Evolutionary conservation across 2,888 invertebrate genomes (phyloP).

Genomic region (Lucinisca nassula): DNA sequence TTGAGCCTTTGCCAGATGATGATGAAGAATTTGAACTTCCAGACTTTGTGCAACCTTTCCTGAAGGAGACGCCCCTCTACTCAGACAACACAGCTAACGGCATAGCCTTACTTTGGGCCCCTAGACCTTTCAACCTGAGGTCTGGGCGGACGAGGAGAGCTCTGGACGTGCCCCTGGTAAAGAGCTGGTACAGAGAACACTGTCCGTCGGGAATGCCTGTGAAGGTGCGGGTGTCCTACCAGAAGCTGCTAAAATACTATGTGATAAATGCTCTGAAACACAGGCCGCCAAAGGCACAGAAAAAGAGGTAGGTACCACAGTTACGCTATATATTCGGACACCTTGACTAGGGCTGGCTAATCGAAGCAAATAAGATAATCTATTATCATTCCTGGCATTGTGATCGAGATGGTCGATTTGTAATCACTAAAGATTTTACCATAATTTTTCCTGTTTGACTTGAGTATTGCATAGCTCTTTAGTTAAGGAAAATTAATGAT

Average conservation of each 20-base stretch:
- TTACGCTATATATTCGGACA: no score
- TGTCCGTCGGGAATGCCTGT: slow-evolving; percentile 92
- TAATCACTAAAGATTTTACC: no score
- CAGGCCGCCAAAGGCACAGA: slow-evolving; percentile 99
- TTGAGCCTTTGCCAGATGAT: slow-evolving; percentile 95
- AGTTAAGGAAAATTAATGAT: no score
- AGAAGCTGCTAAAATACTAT: slow-evolving; percentile 99
- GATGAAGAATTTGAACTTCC: slow-evolving; percentile 96
- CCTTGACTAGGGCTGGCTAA: no score
- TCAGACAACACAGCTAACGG: slow-evolving; percentile 99
- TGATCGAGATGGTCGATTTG: no score
- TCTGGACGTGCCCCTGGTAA: slow-evolving; percentile 98
- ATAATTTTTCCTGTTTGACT: no score
- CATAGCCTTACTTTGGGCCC: slow-evolving; percentile 98
- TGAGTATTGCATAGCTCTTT: no score
- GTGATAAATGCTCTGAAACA: slow-evolving; percentile 99
- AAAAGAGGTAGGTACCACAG: slow-evolving; percentile 95
- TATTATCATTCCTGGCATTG: no score
- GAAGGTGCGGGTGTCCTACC: slow-evolving; percentile 99
- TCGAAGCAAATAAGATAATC: no score
- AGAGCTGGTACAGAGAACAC: slow-evolving; percentile 93
- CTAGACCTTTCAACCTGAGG: slow-evolving; percentile 98
- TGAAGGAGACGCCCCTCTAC: slow-evolving; percentile 98
- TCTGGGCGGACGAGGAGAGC: slow-evolving; percentile 98
- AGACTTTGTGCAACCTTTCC: slow-evolving; percentile 96